Evolutionary conservation across 2,113 vertebrate species (phyloP), one percentile per base, ranked within the genome.

Genomic region (Hippocampus comes): DNA sequence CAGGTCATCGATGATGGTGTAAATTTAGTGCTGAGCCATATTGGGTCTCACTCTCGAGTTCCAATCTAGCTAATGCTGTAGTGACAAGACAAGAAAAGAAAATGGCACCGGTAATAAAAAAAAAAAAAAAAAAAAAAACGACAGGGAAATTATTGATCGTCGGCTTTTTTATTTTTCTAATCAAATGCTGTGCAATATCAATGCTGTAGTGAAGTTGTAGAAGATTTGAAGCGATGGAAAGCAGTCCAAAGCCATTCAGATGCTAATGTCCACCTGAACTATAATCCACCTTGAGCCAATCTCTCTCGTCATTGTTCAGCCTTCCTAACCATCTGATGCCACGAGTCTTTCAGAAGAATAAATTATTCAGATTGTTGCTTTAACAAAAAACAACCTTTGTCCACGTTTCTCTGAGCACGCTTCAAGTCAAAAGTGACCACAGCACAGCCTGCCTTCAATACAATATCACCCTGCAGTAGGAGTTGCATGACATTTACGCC

Each of bases 341-440:
- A 72, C 80, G 78, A 77, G 30, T 65, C 51, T 9, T 43, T 72
- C 34, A 79, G 55, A 81, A 82, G 84, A 81, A 84, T 82, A 80
- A 20, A 65, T 69, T 68, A 80, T 34, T 70, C 57, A 18, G 57
- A 67, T 49, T 67, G 74, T 67, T 77, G 43, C 56, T 78, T 80
- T 68, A 12, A 64, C 57, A 67, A 56, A 53, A 80, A 83, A 72
- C 51, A 72, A 76, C 68, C 53, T 61, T 78, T 1, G 55, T 78
- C 63, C 30, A 74, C 69, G 71, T 18, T 56, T 57, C 18, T 56
- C 30, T 15, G 20, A 12, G 67, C 49, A n/a, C 46, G 43, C 42
- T 10, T 9, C 21, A 46, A 38, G 48, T 43, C 63, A 66, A 42
- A 66, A 66, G 4, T 3, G 17, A 71, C 30, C 15, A 60, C 6